Evolutionary conservation across 2,888 invertebrate genomes (phyloP).

Genomic region (Melolontha melolontha): DNA sequence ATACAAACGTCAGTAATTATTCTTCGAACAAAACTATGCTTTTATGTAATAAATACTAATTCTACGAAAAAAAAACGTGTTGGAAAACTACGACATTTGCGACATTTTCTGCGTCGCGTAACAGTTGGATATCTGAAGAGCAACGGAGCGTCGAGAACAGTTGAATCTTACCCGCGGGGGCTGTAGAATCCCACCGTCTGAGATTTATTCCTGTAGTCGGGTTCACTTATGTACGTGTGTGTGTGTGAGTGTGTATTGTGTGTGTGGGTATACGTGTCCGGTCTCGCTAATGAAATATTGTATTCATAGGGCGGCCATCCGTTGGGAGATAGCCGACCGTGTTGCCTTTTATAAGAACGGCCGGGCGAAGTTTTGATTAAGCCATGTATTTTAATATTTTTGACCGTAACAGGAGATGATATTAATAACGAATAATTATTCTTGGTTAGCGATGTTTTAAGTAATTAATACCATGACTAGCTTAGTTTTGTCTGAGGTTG

Average conservation of each 20-base stretch:
- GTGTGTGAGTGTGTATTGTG: slow-evolving; percentile 43
- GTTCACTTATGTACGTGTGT: not conserved
- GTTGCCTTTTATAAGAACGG: slow-evolving; percentile 44
- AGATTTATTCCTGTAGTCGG: slow-evolving; percentile 63
- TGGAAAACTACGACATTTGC: slow-evolving; percentile 9
- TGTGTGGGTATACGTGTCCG: slow-evolving; percentile 55
- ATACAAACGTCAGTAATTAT: too few species aligned
- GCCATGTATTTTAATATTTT: slow-evolving; percentile 49
- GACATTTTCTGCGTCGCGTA: slow-evolving; percentile 4
- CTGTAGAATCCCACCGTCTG: slow-evolving; percentile 61
- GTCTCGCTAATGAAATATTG: slow-evolving; percentile 64
- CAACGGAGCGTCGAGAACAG: slow-evolving; percentile 59
- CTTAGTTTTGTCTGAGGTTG: too few species aligned
- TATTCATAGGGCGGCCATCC: slow-evolving; percentile 64
- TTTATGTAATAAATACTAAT: too few species aligned
- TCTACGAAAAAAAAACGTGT: slow-evolving; percentile 7
- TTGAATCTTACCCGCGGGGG: slow-evolving; percentile 65
- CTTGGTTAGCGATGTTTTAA: not conserved
- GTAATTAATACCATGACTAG: not conserved
- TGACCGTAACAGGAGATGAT: slow-evolving; percentile 17
- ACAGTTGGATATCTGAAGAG: slow-evolving; percentile 42
- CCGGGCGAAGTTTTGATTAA: slow-evolving; percentile 41
- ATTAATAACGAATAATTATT: slow-evolving; percentile 41
- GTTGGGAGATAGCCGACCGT: slow-evolving; percentile 54
- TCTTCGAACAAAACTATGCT: too few species aligned